Conservation (phyloP, 1,140 invertebrate genomes). For the Zeugodacus cucurbitae region DNA sequence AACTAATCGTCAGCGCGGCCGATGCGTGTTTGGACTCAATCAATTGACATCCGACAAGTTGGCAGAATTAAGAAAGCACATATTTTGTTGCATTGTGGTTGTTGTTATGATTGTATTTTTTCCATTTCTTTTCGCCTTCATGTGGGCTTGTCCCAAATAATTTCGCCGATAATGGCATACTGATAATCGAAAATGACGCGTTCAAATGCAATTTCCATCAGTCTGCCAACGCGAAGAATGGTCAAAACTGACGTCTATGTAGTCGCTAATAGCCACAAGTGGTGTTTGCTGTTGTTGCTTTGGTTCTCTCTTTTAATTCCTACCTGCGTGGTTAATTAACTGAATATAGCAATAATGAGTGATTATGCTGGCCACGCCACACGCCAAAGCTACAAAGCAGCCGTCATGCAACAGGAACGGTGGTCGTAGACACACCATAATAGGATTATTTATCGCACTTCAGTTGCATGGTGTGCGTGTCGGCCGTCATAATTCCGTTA, state of each 20-base stretch:
- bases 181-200: constrained; percentile 27
- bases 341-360: constrained; percentile 17
- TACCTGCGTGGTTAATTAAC: not conserved
- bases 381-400: not conserved
- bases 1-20: not conserved
- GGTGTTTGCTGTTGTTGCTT: not conserved
- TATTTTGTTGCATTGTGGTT: not conserved
- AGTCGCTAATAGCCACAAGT: not conserved
- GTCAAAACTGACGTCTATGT: not conserved
- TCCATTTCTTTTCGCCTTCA: not conserved
- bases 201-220: constrained; percentile 26
- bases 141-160: constrained; percentile 24
- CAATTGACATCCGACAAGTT: constrained; percentile 34
- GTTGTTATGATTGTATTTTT: not conserved
- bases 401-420: not conserved
- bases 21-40: constrained; percentile 33
- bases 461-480: not conserved
- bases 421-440: not conserved
- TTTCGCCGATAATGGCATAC: not conserved
- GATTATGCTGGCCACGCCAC: not conserved
- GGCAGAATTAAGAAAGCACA: constrained; percentile 14
- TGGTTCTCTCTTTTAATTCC: not conserved
- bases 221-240: not conserved
- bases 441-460: not conserved
- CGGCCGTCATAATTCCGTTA: not conserved